Evolutionary conservation across 2,113 vertebrate species (phyloP).

Genomic region (Nesoenas mayeri): DNA sequence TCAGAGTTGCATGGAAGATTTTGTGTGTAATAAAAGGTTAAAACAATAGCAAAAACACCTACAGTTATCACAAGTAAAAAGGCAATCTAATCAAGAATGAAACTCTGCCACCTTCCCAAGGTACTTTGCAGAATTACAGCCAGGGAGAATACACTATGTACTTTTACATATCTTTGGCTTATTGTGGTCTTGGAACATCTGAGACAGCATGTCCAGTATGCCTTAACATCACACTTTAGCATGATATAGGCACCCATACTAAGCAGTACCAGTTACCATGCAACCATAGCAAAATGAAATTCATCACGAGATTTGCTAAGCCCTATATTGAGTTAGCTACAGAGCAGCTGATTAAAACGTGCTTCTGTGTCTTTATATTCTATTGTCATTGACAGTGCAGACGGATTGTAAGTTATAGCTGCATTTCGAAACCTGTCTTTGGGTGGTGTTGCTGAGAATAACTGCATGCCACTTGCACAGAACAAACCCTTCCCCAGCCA

Average conservation of each 20-base stretch:
- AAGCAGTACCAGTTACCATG: background rate
- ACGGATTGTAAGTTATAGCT: background rate
- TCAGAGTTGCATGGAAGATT: background rate
- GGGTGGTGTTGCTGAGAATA: background rate
- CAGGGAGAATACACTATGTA: background rate
- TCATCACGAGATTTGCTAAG: background rate
- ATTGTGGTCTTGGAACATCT: background rate
- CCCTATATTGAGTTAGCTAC: background rate
- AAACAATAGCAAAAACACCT: background rate
- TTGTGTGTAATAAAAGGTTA: background rate
- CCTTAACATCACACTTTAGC: background rate
- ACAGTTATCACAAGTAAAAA: background rate
- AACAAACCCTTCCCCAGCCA: background rate
- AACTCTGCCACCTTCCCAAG: background rate
- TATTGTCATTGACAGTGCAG: background rate
- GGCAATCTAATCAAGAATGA: background rate
- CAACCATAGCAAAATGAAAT: background rate
- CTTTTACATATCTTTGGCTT: background rate
- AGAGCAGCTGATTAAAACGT: background rate
- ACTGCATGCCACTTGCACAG: background rate
- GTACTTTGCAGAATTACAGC: background rate
- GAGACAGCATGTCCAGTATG: background rate
- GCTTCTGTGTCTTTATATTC: background rate
- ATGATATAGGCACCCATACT: background rate
- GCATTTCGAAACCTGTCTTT: background rate